These are phyloP conservation scores for Theonella swinhoei DNA, from an alignment of 37 sponge, comb jelly and placozoan genomes.

Conservation along the genomic window DNA sequence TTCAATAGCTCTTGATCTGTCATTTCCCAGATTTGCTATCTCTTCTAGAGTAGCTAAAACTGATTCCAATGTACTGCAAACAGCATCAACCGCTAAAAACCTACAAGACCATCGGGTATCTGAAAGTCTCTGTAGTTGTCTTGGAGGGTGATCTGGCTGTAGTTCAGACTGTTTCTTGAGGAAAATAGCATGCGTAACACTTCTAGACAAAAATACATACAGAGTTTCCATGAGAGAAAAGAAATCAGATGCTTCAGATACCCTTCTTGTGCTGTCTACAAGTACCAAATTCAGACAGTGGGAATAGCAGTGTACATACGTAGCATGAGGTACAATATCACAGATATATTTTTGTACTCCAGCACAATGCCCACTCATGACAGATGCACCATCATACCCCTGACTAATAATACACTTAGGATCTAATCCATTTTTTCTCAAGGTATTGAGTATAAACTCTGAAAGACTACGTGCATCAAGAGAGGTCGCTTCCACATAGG, in stretches of 20 bases:
- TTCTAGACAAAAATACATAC: conserved; percentile 56
- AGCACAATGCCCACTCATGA: conserved; percentile 73
- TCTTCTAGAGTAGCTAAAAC: conserved; percentile 65
- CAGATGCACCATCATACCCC: conserved; percentile 77
- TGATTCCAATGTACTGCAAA: conserved; percentile 59
- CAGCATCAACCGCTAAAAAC: conserved; percentile 54
- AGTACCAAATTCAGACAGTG: conserved; percentile 69
- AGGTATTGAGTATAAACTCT: conserved; percentile 54
- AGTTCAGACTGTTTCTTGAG: conserved; percentile 54
- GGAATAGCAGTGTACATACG: conserved; percentile 71
- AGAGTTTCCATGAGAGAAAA: conserved; percentile 53
- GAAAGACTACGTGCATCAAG: conserved; percentile 56
- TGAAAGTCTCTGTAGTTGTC: conserved; percentile 65
- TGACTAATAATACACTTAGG: conserved; percentile 49
- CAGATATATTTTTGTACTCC: conserved; percentile 59
- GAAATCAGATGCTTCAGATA: conserved; percentile 61
- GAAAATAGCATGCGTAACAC: conserved; percentile 52
- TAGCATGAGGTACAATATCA: conserved; percentile 59
- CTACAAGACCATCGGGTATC: conserved; percentile 81
- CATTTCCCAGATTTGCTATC: conserved; percentile 57
- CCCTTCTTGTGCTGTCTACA: conserved; percentile 58
- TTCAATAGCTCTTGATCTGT: conserved; percentile 63
- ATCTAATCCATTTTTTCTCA: conserved; percentile 22
- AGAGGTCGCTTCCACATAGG: conserved; percentile 48
- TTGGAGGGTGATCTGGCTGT: conserved; percentile 45